These are phyloP conservation scores for Drosophila yakuba DNA, from an alignment of 1,140 invertebrate species.

Conservation along the genomic window DNA sequence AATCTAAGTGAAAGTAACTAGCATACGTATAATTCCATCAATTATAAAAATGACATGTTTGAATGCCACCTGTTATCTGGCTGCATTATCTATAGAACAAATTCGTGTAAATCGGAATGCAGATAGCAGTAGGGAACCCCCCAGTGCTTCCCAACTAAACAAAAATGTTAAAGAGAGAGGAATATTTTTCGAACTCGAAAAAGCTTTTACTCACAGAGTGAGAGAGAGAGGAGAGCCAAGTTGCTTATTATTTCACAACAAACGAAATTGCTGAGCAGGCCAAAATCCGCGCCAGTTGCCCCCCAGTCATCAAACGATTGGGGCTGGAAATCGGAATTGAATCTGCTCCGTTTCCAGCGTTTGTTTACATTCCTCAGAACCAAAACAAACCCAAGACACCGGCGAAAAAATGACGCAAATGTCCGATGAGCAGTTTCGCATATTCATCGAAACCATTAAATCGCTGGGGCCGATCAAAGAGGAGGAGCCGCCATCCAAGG, in stretches of 20 bases:
- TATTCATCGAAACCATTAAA: conserved; percentile 65
- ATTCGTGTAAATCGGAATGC: not conserved
- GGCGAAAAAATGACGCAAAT: conserved; percentile 54
- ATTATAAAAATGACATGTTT: conserved; percentile 7
- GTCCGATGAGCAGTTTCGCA: conserved; percentile 69
- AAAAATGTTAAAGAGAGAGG: not conserved
- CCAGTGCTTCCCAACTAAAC: not conserved
- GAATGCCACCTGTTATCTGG: conserved; percentile 13
- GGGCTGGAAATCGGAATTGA: not conserved
- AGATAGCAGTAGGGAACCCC: conserved; percentile 17
- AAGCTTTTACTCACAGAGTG: conserved; percentile 26
- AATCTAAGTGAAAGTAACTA: not conserved
- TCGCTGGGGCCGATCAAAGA: conserved; percentile 44
- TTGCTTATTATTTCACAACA: conserved; percentile 55
- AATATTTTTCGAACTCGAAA: conserved; percentile 53
- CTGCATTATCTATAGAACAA: conserved; percentile 3
- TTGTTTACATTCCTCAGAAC: conserved; percentile 25
- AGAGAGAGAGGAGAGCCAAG: not conserved
- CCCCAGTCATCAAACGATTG: not conserved
- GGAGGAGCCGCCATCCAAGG: conserved; percentile 52
- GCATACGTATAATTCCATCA: not conserved
- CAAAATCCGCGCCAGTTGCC: conserved; percentile 17
- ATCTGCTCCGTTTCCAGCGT: not conserved
- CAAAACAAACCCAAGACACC: not conserved
- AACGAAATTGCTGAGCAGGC: conserved; percentile 27